phyloP scores from a whole-genome alignment of 2,888 invertebrate species.

The Tipula helvola region DNA sequence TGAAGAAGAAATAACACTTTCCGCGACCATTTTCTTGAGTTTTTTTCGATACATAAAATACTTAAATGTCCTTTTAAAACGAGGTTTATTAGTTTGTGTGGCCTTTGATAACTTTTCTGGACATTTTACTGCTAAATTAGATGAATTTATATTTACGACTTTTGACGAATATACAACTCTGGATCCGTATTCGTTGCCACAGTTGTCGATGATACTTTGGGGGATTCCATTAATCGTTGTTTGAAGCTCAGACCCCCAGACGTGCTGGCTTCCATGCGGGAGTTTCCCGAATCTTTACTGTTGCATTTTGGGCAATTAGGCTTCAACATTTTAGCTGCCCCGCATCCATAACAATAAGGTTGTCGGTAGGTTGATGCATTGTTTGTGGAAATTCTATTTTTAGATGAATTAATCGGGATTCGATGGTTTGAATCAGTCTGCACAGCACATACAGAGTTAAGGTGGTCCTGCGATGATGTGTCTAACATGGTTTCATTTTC shows the following conservation, averaged over 20 bases:
- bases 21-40: neutral
- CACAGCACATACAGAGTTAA: neutral
- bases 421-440: neutral
- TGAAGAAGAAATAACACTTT: neutral
- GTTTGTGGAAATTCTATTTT: too few relatives aligned
- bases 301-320: neutral
- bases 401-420: neutral
- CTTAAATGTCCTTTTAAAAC: neutral
- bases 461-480: neutral
- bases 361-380: too few relatives aligned
- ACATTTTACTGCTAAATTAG: neutral
- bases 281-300: neutral
- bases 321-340: neutral
- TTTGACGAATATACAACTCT: neutral
- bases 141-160: neutral
- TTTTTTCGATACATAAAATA: neutral
- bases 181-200: neutral
- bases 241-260: too few relatives aligned
- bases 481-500: neutral
- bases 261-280: too few relatives aligned
- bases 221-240: too few relatives aligned
- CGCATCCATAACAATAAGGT: too few relatives aligned
- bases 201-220: too few relatives aligned
- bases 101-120: neutral
- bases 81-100: neutral